Evolutionary conservation across 2,797 vertebrate genomes (phyloP), one percentile per base, ranked within the genome.

Genomic region (Haliaeetus vocifer): DNA sequence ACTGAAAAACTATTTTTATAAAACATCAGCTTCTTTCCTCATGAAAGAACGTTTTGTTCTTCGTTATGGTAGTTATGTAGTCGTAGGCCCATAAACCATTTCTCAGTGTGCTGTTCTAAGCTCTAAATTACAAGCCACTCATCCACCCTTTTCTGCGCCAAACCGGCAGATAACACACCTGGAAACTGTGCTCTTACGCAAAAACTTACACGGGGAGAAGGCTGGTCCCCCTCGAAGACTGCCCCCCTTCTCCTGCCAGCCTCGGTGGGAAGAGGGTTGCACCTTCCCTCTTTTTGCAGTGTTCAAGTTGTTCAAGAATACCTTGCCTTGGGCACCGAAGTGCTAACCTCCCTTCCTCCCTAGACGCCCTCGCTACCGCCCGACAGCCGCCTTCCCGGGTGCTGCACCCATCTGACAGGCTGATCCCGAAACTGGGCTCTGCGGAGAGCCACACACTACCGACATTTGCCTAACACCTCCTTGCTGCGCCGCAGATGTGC

Each of bases 301-400:
- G 4, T 13, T 40, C 25, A 6, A 15, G 37, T 5, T 16, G 53
- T 29, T 26, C 31, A n/a, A 20, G 3, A 17, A 26, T 20, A 7
- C 45, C 13, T 8, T 5, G 14, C 56, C 47, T 9, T 21, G 26
- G 28, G 61, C 55, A 4, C 20, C 2, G 0, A 11, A 16, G 35
- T 0, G 35, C 59, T 37, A 4, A 4, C 37, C 26, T 52, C 28
- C 2, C 0, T 21, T n/a, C 26, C 15, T 9, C 37, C 33, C 0
- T 0, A 11, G 45, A 3, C 3, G 3, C 28, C 18, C 31, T 52
- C 1, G 0, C 35, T 40, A 9, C 53, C 9, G 5, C 6, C 11
- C 4, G 0, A 8, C 16, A 0, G 11, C 11, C 3, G 10, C 21
- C 19, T 14, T 35, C 45, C 59, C 0, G 0, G 11, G 13, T 4